These are phyloP conservation scores for Drosophila setifemur DNA, from an alignment of 1,140 invertebrate species.

Conservation along the genomic window DNA sequence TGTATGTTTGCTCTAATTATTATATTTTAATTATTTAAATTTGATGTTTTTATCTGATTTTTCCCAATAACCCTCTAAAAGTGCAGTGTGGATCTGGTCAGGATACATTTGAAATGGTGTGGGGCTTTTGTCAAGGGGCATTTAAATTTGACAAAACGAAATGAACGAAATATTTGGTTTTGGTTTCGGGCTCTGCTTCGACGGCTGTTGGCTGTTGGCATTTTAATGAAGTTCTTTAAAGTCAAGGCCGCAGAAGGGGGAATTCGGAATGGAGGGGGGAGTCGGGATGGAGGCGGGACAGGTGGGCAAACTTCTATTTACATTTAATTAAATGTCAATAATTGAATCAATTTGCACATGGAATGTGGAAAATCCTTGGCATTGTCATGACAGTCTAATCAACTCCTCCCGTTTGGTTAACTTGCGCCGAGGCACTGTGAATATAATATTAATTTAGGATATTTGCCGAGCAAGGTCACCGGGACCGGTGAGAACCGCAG, in stretches of 20 bases:
- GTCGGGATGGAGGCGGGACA: neutral
- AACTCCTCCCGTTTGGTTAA: slow-evolving; percentile 49
- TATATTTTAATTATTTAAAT: no score
- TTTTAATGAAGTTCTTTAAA: slow-evolving; percentile 71
- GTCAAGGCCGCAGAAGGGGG: neutral
- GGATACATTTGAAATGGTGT: slow-evolving; percentile 2
- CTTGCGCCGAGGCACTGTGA: slow-evolving; percentile 43
- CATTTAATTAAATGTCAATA: slow-evolving; percentile 79
- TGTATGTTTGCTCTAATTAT: no score
- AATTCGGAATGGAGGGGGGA: neutral
- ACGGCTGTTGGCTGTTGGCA: slow-evolving; percentile 49
- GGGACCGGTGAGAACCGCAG: slow-evolving; percentile 10
- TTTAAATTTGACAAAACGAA: slow-evolving; percentile 73
- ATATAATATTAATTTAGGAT: slow-evolving; percentile 72
- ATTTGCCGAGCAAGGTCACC: slow-evolving; percentile 24
- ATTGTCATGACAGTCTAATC: slow-evolving; percentile 65
- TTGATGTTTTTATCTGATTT: neutral
- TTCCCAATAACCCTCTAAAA: no score
- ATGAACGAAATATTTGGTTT: slow-evolving; percentile 63
- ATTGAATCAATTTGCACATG: slow-evolving; percentile 74
- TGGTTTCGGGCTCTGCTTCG: slow-evolving; percentile 27
- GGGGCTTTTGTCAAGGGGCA: slow-evolving; percentile 61
- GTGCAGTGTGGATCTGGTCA: neutral
- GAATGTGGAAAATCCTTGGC: slow-evolving; percentile 67
- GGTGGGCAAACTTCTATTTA: slow-evolving; percentile 51